phyloP scores from a whole-genome alignment of 2,113 vertebrate species.

The Ailurus styani region DNA sequence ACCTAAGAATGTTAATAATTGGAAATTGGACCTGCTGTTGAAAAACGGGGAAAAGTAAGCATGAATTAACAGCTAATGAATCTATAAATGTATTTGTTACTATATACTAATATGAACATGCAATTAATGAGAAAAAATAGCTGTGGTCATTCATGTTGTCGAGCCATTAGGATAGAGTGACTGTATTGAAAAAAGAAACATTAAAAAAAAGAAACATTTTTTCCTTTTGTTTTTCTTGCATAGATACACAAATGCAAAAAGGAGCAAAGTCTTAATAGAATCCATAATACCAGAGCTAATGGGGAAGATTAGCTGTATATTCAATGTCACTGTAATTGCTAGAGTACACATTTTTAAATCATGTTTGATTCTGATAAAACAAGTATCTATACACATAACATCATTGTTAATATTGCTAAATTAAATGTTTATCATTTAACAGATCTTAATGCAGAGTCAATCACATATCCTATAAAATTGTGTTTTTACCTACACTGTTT shows the following conservation, averaged over 20 bases:
- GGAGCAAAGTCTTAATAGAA: background rate
- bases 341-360: background rate
- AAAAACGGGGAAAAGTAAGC: background rate
- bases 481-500: background rate
- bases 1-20: background rate
- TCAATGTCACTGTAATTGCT: background rate
- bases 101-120: background rate
- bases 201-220: background rate
- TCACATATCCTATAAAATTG: background rate
- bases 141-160: background rate
- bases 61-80: conserved; percentile 8
- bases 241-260: background rate
- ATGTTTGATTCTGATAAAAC: background rate
- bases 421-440: background rate
- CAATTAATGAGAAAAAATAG: background rate
- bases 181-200: background rate
- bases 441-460: background rate
- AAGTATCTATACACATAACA: background rate
- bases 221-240: background rate
- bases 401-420: background rate
- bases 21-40: background rate
- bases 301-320: background rate
- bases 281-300: background rate
- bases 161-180: background rate
- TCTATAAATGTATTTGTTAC: conserved; percentile 20